Percentiles rank a stretch among this genome's conserved stretches.
Conservation (phyloP, 2,888 invertebrate genomes). For the Scaptomyza cyrtandrae region DNA sequence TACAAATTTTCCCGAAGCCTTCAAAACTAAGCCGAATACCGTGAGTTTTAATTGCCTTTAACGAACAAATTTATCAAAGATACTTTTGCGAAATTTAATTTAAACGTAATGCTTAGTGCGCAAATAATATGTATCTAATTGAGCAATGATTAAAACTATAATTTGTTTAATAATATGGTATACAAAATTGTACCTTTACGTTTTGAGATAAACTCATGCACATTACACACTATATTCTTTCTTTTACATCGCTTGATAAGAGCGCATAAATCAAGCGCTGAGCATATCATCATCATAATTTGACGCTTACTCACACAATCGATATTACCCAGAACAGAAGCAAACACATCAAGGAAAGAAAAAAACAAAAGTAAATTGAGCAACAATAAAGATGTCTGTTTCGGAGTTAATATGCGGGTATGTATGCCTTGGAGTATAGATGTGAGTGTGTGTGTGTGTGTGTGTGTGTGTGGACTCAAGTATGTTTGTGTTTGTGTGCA, state of each 20-base stretch:
- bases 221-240: background rate
- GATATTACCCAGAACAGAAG: slow-evolving; percentile 55
- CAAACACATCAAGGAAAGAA: slow-evolving; percentile 27
- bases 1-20: too few relatives aligned
- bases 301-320: slow-evolving; percentile 55
- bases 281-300: slow-evolving; percentile 50
- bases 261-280: slow-evolving; percentile 51
- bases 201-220: slow-evolving; percentile 12
- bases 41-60: too few relatives aligned
- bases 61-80: too few relatives aligned
- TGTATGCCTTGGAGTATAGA: slow-evolving; percentile 1
- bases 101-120: too few relatives aligned
- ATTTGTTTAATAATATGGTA: too few relatives aligned
- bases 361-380: slow-evolving; percentile 41
- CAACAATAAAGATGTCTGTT: slow-evolving; percentile 46
- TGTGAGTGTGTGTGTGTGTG: slow-evolving; percentile 8
- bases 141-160: too few relatives aligned
- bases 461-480: slow-evolving; percentile 9
- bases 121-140: too few relatives aligned
- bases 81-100: too few relatives aligned
- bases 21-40: too few relatives aligned
- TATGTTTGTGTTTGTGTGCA: slow-evolving; percentile 11
- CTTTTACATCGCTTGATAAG: background rate
- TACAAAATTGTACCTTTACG: slow-evolving; percentile 2
- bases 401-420: slow-evolving; percentile 13